These are phyloP conservation scores for Cryptops parisi DNA, from an alignment of 2,888 invertebrate genomes.

Conservation along the genomic window DNA sequence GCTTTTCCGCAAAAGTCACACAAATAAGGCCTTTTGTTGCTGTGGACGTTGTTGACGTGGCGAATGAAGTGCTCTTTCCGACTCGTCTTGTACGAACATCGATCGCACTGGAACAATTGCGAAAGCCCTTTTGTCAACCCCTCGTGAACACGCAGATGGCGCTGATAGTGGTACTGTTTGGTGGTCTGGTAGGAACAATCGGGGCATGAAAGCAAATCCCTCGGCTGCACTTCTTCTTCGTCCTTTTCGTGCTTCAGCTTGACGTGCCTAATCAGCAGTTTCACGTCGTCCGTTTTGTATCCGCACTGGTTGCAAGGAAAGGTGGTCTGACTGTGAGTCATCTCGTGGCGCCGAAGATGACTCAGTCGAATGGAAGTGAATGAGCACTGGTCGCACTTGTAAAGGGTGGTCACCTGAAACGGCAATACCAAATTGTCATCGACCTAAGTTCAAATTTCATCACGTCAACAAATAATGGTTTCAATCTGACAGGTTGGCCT, in stretches of 20 bases:
- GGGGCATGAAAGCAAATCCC: slow-evolving; percentile 21
- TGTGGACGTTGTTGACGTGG: slow-evolving; percentile 36
- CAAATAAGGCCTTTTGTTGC: slow-evolving; percentile 37
- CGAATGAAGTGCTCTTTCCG: slow-evolving; percentile 31
- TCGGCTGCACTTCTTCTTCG: slow-evolving; percentile 8
- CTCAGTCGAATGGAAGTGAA: slow-evolving; percentile 31
- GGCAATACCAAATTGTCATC: no score
- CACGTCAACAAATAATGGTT: no score
- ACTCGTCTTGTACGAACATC: slow-evolving; percentile 31
- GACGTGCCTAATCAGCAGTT: slow-evolving; percentile 25
- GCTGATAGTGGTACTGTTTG: slow-evolving; percentile 23
- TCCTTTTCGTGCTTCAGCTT: slow-evolving; percentile 24
- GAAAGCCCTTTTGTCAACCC: slow-evolving; percentile 13
- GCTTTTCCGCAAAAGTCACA: slow-evolving; percentile 40
- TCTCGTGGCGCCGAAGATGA: slow-evolving; percentile 31
- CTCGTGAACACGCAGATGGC: slow-evolving; percentile 26
- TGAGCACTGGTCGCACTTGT: slow-evolving; percentile 29
- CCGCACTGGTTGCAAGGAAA: slow-evolving; percentile 26
- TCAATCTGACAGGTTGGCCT: no score
- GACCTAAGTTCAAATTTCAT: no score
- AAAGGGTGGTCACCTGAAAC: slow-evolving; percentile 23
- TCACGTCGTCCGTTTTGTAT: slow-evolving; percentile 27
- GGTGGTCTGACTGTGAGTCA: slow-evolving; percentile 26
- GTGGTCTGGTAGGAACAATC: slow-evolving; percentile 27
- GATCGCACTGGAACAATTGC: slow-evolving; percentile 26